Evolutionary conservation across 92 coral and sea anemone species (phyloP).

Genomic region (Galaxea fascicularis): DNA sequence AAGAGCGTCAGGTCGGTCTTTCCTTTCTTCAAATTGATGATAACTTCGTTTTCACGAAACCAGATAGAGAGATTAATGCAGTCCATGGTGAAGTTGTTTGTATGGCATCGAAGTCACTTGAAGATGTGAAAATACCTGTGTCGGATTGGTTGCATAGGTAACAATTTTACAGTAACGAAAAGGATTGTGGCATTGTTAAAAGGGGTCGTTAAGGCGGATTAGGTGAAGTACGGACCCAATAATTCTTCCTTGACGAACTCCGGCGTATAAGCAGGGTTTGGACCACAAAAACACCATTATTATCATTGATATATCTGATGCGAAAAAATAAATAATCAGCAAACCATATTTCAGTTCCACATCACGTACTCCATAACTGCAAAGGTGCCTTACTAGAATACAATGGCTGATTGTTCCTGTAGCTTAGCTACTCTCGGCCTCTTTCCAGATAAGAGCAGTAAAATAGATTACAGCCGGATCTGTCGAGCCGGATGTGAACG

Average conservation of each 20-base stretch:
- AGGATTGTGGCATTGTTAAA: too few relatives aligned
- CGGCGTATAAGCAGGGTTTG: neutral
- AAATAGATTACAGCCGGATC: conserved; percentile 34
- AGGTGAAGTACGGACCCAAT: conserved; percentile 19
- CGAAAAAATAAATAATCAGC: conserved; percentile 20
- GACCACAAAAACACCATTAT: neutral
- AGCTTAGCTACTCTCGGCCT: conserved; percentile 42
- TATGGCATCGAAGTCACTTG: conserved; percentile 40
- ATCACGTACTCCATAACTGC: conserved; percentile 24
- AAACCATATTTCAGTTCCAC: conserved; percentile 43
- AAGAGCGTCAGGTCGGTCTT: conserved; percentile 22
- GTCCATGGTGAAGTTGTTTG: conserved; percentile 49
- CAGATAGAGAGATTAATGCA: conserved; percentile 36
- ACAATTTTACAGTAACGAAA: conserved; percentile 32
- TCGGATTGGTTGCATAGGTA: conserved; percentile 56
- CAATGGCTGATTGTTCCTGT: too few relatives aligned
- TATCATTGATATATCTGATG: neutral
- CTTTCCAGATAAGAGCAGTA: conserved; percentile 13
- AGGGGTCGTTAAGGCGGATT: conserved; percentile 26
- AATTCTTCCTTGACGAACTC: neutral
- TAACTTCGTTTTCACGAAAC: conserved; percentile 48
- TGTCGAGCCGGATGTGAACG: conserved; percentile 44
- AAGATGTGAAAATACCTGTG: conserved; percentile 57
- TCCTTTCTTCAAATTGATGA: conserved; percentile 41
- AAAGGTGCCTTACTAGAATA: too few relatives aligned